These are phyloP conservation scores for Arrhopalites spinosus DNA, from an alignment of 2,888 invertebrate species.

Conservation along the genomic window DNA sequence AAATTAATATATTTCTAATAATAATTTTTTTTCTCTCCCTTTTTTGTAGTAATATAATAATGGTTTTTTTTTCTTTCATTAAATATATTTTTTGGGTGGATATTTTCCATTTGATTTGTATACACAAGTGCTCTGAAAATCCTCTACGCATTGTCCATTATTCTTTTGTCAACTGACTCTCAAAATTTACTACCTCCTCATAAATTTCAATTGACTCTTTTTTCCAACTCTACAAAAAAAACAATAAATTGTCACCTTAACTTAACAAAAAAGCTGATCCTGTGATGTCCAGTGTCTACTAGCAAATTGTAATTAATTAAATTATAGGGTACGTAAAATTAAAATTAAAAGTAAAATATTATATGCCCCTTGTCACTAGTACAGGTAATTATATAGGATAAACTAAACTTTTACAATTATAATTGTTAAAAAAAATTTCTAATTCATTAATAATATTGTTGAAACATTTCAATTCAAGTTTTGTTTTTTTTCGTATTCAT, in stretches of 20 bases:
- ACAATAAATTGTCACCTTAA: too few species aligned
- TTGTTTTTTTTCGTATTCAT: too few species aligned
- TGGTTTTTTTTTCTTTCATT: too few species aligned
- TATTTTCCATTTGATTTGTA: too few species aligned
- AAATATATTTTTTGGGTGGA: too few species aligned
- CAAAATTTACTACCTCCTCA: too few species aligned
- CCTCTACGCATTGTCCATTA: too few species aligned
- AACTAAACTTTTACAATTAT: background rate
- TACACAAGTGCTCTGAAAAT: too few species aligned
- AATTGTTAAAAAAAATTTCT: background rate
- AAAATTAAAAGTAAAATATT: conserved; percentile 1
- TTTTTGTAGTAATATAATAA: background rate
- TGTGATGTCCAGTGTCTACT: too few species aligned
- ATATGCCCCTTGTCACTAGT: conserved; percentile 32
- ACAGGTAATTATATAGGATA: conserved; percentile 12
- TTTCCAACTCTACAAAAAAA: too few species aligned
- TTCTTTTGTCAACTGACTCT: too few species aligned
- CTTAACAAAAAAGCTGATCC: background rate
- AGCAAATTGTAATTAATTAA: background rate
- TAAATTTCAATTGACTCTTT: too few species aligned
- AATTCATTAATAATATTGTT: background rate
- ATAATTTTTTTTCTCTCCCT: background rate
- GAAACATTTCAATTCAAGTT: background rate
- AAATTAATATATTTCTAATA: background rate
- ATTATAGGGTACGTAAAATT: background rate